Evolutionary conservation across 2,888 invertebrate genomes (phyloP), one percentile per base, ranked within the genome.

Genomic region (Drosophila cognata): DNA sequence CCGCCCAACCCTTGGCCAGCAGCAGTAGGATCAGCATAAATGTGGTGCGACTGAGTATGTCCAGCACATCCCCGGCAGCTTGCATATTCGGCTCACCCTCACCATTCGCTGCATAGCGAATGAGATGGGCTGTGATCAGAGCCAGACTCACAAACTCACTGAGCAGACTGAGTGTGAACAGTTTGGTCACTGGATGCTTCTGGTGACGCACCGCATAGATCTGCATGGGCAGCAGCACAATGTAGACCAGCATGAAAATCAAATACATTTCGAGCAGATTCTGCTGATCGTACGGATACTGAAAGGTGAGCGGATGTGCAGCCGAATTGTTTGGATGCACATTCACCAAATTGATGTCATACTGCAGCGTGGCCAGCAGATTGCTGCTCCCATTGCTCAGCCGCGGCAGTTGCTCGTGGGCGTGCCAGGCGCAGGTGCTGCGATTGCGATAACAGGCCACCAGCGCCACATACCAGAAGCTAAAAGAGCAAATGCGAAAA

Each of bases 1-100:
- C 97, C 7, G 98, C 98, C 98, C 99, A 99, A 56, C 99, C 99
- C 94, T 99, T 99, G 46, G 99, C 99, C 79, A 99, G 94, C 65
- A 99, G 94, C 64, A 99, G 94, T 50, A 99, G 94, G 66, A 99
- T 94, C 81, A 99, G 94, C 97, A 99, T 98, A 92, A 99, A 98
- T 8, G 98, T 95, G 55, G 98, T 97, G 97, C 98, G 96, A 82
- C 98, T 97, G 89, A 98, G 94, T 85, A 98, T 97, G 94, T 98
- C 98, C 88, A 98, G 95, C 85, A 99, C 96, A 94, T 99, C 98
- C 33, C 99, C 99, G 60, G 97, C 95, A 58, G 97, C 96, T 80
- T 96, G 96, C 63, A 99, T 94, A 65, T 96, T 95, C 5, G 96
- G 95, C 91, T 97, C 95, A 0, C 99, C 99, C 66, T 96, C 95